A percentile compares a stretch with the other conserved stretches of the same genome.
These are phyloP conservation scores for cat (Felis catus) DNA, from an alignment of 2,113 vertebrate species.

Conservation along the genomic window F.catus_Fca126_mat1.0 CM031418.1:136235001-136235500, in stretches of 20 bases:
- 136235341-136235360: conserved; percentile 71
- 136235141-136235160: neutral
- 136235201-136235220: neutral
- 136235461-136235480: neutral
- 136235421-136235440: neutral
- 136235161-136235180: neutral
- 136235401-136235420: neutral
- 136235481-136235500: neutral
- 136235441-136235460: neutral
- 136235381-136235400: conserved; percentile 34
- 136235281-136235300: conserved; percentile 41
- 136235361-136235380: conserved; percentile 52
- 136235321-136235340: conserved; percentile 76
- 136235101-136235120: neutral
- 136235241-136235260: conserved; percentile 51
- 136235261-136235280: neutral
- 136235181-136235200: neutral
- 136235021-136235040: conserved; percentile 42
- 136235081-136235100: neutral
- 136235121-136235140: accelerated
- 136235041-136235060: neutral
- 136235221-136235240: neutral
- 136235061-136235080: neutral
- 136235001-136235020: conserved; percentile 66
- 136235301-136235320: conserved; percentile 32